phyloP scores from a whole-genome alignment of 2,888 invertebrate species.

The Acrobeloides nanus region DNA sequence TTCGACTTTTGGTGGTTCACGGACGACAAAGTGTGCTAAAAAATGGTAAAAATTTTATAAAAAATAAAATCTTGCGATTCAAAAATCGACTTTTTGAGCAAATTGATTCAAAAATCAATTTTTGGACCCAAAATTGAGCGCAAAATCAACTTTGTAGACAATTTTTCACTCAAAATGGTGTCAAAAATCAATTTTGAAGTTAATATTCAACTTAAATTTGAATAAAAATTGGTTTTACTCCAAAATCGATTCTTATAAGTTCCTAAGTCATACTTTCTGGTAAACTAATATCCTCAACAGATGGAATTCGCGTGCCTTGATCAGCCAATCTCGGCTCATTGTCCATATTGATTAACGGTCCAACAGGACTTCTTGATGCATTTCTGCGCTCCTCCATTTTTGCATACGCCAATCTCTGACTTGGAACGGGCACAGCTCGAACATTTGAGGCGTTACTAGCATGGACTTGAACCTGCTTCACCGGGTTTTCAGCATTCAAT shows the following conservation, averaged over 20 bases:
- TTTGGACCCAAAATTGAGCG: too few species aligned
- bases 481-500: slow-evolving; percentile 29
- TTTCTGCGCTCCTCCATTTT: slow-evolving; percentile 45
- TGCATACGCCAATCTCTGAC: slow-evolving; percentile 42
- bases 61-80: neutral
- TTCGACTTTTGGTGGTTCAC: slow-evolving; percentile 11
- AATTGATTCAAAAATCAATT: too few species aligned
- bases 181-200: too few species aligned
- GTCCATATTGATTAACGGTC: too few species aligned
- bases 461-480: slow-evolving; percentile 43
- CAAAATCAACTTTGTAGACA: too few species aligned
- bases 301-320: too few species aligned
- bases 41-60: slow-evolving; percentile 4
- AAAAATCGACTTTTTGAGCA: slow-evolving; percentile 9
- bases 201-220: too few species aligned
- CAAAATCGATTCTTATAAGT: too few species aligned
- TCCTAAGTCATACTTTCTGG: slow-evolving; percentile 49
- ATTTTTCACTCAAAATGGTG: too few species aligned
- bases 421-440: slow-evolving; percentile 51
- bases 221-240: too few species aligned
- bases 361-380: too few species aligned
- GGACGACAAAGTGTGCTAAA: slow-evolving; percentile 32
- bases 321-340: too few species aligned
- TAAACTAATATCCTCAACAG: slow-evolving; percentile 38
- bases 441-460: slow-evolving; percentile 20